Conservation (phyloP, 2,888 invertebrate species). For the Geotrupes spiniger region DNA sequence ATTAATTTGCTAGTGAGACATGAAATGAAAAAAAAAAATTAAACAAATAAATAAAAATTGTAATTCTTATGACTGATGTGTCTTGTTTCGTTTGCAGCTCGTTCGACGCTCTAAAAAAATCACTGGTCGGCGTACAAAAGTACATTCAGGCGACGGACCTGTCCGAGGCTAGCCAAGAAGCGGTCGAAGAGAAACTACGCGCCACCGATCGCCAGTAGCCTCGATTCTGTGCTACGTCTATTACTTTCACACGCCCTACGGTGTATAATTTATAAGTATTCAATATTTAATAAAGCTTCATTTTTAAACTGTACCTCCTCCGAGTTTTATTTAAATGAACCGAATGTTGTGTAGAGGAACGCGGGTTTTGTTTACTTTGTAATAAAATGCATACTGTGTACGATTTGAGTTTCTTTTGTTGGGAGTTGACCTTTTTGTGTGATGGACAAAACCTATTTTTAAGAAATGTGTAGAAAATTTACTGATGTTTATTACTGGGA, state of each 20-base stretch:
- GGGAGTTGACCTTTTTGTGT: no score
- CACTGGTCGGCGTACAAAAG: constrained; percentile 94
- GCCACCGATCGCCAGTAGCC: constrained; percentile 88
- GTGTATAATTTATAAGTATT: constrained; percentile 50
- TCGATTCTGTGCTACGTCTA: constrained; percentile 25
- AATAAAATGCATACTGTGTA: constrained; percentile 11
- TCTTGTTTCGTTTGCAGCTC: no score
- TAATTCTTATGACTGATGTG: no score
- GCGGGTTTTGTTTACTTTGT: constrained; percentile 22
- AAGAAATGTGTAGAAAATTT: no score
- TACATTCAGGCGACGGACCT: constrained; percentile 96
- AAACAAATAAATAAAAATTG: no score
- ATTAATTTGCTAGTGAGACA: no score
- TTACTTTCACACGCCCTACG: constrained; percentile 5
- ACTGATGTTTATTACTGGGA: no score
- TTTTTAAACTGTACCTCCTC: constrained; percentile 47
- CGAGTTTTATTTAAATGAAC: constrained; percentile 41
- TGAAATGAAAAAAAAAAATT: no score
- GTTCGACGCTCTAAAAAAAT: constrained; percentile 96
- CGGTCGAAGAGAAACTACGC: constrained; percentile 90
- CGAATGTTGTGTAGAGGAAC: constrained; percentile 21
- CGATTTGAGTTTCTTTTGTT: no score
- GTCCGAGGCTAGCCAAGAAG: constrained; percentile 90
- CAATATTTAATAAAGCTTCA: constrained; percentile 52
- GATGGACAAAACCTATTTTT: no score